Conservation (phyloP, 2,888 invertebrate species). For the Epirrita christyi region DNA sequence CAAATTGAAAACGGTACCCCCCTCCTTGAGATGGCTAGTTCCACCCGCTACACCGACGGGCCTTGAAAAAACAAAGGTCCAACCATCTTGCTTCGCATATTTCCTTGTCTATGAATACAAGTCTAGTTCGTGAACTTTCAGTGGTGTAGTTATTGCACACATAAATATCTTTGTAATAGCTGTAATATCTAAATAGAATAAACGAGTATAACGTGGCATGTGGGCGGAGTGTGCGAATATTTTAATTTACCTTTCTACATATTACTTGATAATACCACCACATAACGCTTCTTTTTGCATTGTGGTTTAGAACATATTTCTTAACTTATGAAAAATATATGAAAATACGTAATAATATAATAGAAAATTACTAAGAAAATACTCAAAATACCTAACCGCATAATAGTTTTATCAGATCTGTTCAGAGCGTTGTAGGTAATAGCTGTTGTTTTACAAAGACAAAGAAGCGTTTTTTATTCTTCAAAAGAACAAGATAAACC, state of each 20-base stretch:
- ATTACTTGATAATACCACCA: neutral
- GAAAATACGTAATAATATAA: too few relatives aligned
- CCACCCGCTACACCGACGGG: slow-evolving; percentile 45
- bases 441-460: neutral
- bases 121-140: slow-evolving; percentile 19
- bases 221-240: slow-evolving; percentile 16
- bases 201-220: slow-evolving; percentile 22
- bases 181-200: slow-evolving; percentile 25
- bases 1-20: slow-evolving; percentile 82
- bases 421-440: neutral
- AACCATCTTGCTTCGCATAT: slow-evolving; percentile 55
- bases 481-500: slow-evolving; percentile 21
- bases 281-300: too few relatives aligned
- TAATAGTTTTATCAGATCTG: neutral
- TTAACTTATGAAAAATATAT: too few relatives aligned
- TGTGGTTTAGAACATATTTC: neutral
- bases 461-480: slow-evolving; percentile 10
- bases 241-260: slow-evolving; percentile 9
- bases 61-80: slow-evolving; percentile 70
- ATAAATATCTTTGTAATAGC: slow-evolving; percentile 26
- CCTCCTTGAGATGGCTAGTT: slow-evolving; percentile 59
- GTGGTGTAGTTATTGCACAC: slow-evolving; percentile 12
- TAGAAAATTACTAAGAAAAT: too few relatives aligned
- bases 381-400: neutral
- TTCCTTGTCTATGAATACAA: slow-evolving; percentile 30